Base-by-base conservation (phyloP, 30 jellyfish, hydroid and myxozoan species). In the Pelagia noctiluca region DNA sequence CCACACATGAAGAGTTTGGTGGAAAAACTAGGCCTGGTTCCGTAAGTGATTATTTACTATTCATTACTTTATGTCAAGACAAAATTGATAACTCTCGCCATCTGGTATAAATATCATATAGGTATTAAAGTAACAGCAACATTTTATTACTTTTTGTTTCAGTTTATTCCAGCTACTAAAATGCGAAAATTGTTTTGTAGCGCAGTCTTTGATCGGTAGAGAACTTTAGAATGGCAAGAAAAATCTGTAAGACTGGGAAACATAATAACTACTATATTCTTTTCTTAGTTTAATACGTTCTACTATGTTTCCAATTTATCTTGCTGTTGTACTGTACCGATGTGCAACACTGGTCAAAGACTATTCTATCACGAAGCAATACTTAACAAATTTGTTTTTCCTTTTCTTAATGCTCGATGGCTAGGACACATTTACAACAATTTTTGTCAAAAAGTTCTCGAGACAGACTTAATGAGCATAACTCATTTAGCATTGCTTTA, bases 1-100 rank as follows among this genome's bases (percentile, higher is more conserved):
- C 86, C 80, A 22, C 49, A 61, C 21, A 52, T 73, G 81, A 46
- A 82, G 35, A 67, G 66, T 10, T 63, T 71, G 34, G 80, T 79
- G 8, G 89, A 71, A n/a, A 63, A 70, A 36, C 22, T 79, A 13
- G 93, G 93, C 2, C 33, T 79, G 13, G 89, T 80, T 8, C 85
- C 89, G 97, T 88, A 60, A 36, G 97, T 68, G 18, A 18, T 12
- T 31, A 2, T 75, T 11, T 2, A 8, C 25, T 35, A 4, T 5
- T 69, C 1, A 30, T 69, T 16, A 75, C 0, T 4, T 63, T 35
- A n/a, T n/a, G n/a, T 24, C 3, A 0, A 37, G 18, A n/a, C 11
- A 26, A 16, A 3, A 63, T 26, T 63, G 77, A 8, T 63, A 50
- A n/a, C n/a, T n/a, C n/a, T n/a, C n/a, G n/a, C n/a, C n/a, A n/a